Percentiles rank a stretch among this genome's conserved stretches.
phyloP scores from a whole-genome alignment of 2,888 invertebrate species.

The Mythimna impura region DNA sequence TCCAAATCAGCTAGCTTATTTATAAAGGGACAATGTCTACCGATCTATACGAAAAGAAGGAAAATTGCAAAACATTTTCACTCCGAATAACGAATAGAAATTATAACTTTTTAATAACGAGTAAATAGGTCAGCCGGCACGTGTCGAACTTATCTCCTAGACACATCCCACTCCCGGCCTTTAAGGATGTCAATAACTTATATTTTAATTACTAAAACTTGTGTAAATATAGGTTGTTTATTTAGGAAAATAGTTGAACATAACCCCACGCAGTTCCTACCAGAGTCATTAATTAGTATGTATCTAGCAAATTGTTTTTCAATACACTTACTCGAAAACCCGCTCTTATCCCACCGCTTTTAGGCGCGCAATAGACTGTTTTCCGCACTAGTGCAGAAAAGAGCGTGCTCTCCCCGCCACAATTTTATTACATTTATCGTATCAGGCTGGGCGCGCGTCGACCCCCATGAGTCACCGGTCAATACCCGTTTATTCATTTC shows the following conservation, averaged over 20 bases:
- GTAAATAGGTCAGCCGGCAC: background rate
- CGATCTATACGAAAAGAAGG: too few relatives aligned
- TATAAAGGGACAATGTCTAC: too few relatives aligned
- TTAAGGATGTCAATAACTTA: conserved; percentile 1
- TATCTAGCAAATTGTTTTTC: background rate
- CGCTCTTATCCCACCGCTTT: too few relatives aligned
- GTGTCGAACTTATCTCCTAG: background rate
- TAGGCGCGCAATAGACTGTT: too few relatives aligned
- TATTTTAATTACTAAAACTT: conserved; percentile 5
- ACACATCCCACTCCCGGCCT: background rate
- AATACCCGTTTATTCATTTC: too few relatives aligned
- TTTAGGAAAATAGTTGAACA: background rate
- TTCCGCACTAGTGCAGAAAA: too few relatives aligned
- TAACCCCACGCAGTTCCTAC: background rate
- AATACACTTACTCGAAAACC: too few relatives aligned
- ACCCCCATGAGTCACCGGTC: too few relatives aligned
- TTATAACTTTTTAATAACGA: background rate
- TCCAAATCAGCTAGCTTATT: too few relatives aligned
- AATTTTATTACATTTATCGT: too few relatives aligned
- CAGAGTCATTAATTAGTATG: background rate
- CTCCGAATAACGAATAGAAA: background rate
- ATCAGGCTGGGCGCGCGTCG: too few relatives aligned
- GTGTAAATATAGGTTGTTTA: conserved; percentile 11
- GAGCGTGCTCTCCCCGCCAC: too few relatives aligned
- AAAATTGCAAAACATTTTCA: background rate